phyloP scores from a whole-genome alignment of 2,888 invertebrate genomes.

The Chironomus riparius region DNA sequence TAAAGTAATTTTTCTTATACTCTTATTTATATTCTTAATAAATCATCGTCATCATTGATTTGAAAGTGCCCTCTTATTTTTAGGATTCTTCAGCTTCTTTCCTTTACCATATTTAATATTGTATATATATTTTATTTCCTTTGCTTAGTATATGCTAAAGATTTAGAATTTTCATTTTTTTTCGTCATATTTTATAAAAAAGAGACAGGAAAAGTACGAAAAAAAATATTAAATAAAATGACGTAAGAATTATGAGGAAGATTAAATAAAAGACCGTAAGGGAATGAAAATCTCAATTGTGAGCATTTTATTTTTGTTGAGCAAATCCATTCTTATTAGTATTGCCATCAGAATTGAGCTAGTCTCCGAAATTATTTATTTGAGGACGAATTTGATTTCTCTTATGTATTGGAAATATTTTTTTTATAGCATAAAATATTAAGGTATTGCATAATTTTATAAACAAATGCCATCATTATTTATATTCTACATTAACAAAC shows the following conservation, averaged over 20 bases:
- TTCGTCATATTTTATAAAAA: neutral
- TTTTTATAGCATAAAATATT: no score
- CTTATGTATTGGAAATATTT: neutral
- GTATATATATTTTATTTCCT: neutral
- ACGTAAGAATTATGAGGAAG: no score
- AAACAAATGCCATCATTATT: neutral
- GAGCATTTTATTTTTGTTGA: neutral
- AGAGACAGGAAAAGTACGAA: neutral
- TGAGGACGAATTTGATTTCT: neutral
- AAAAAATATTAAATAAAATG: no score
- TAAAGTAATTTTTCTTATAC: neutral
- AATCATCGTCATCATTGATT: neutral
- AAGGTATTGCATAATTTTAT: no score
- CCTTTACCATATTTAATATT: neutral
- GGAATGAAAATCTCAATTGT: no score
- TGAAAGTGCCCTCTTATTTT: neutral
- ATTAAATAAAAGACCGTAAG: no score
- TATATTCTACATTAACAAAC: neutral
- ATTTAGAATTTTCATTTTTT: neutral
- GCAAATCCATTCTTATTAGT: neutral
- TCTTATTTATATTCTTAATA: no score
- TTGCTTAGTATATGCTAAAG: neutral
- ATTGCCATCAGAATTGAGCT: constrained; percentile 21
- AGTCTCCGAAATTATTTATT: neutral
- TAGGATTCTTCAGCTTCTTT: neutral